Evolutionary conservation across 1,140 invertebrate genomes (phyloP).

Genomic region (Heliconius himera): DNA sequence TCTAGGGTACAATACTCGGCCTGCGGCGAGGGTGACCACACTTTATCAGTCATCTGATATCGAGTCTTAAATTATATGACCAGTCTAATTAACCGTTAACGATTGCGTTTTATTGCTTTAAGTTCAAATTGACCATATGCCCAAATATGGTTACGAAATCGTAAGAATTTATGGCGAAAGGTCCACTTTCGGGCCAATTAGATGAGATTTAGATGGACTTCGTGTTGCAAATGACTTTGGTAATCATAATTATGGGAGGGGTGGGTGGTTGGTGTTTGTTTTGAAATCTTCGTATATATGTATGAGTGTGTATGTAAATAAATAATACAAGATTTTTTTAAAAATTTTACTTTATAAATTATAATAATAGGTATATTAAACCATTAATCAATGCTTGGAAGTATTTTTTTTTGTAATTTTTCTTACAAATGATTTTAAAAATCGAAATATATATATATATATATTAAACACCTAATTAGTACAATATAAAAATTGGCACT

Average conservation of each 20-base stretch:
- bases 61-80: slow-evolving; percentile 40
- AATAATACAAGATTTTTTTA: too few species aligned
- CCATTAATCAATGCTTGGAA: too few species aligned
- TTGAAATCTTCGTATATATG: not conserved
- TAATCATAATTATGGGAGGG: slow-evolving; percentile 8
- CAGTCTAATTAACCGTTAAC: slow-evolving; percentile 73
- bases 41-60: slow-evolving; percentile 70
- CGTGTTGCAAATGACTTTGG: slow-evolving; percentile 19
- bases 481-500: too few species aligned
- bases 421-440: too few species aligned
- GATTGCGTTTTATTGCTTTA: slow-evolving; percentile 66
- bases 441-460: too few species aligned
- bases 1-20: slow-evolving; percentile 54
- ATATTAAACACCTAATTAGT: too few species aligned
- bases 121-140: slow-evolving; percentile 65
- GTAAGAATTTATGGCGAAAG: slow-evolving; percentile 51
- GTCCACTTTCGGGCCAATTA: slow-evolving; percentile 34
- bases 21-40: slow-evolving; percentile 64
- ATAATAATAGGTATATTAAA: too few species aligned
- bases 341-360: too few species aligned
- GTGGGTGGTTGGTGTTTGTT: not conserved
- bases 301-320: not conserved
- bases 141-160: slow-evolving; percentile 45
- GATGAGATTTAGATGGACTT: slow-evolving; percentile 26
- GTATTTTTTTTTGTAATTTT: too few species aligned